Evolutionary conservation across 2,888 invertebrate genomes (phyloP), one percentile per base, ranked within the genome.

Genomic region (Acanthosepion pharaonis): DNA sequence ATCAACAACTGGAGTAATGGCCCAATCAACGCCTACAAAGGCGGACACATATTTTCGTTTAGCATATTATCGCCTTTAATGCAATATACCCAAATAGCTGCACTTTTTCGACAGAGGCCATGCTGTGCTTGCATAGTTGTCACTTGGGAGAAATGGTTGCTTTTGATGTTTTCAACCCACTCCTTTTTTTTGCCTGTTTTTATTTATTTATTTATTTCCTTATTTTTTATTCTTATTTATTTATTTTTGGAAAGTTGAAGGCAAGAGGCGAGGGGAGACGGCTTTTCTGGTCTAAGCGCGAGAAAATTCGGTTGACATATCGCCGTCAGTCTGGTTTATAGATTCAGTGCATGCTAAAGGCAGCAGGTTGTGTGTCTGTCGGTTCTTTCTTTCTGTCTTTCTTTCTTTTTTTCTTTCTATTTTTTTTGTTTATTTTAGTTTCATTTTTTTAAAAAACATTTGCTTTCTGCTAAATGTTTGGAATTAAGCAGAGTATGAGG

Each of bases 231-330:
- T 59, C 20, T 59, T 78, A 78, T 78, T 78, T 78, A 42, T 42
- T 42, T 78, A 78, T n/a, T 78, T n/a, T 33, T 78, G 33, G 78
- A 11, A 23, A 78, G 15, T n/a, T n/a, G 33, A 15, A n/a, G 33
- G n/a, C n/a, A 78, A n/a, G 78, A 78, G 78, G 78, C 9, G 78
- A 11, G 15, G 78, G n/a, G n/a, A 2, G n/a, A 4, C 0, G 15
- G 23, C 15, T 33, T n/a, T 78, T 78, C 9, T 78, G n/a, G 78
- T 78, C 2, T 78, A n/a, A 33, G n/a, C n/a, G n/a, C n/a, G n/a
- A 78, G 78, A 33, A 78, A 78, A 78, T 78, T 78, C 78, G 78
- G 78, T n/a, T 78, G 78, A 78, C 78, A 78, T 78, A 78, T 78
- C 18, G 18, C n/a, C 78, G 78, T 33, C 78, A n/a, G 78, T 78